Evolutionary conservation across 1,140 invertebrate genomes (phyloP).

Genomic region (Drosophila pectinifera): DNA sequence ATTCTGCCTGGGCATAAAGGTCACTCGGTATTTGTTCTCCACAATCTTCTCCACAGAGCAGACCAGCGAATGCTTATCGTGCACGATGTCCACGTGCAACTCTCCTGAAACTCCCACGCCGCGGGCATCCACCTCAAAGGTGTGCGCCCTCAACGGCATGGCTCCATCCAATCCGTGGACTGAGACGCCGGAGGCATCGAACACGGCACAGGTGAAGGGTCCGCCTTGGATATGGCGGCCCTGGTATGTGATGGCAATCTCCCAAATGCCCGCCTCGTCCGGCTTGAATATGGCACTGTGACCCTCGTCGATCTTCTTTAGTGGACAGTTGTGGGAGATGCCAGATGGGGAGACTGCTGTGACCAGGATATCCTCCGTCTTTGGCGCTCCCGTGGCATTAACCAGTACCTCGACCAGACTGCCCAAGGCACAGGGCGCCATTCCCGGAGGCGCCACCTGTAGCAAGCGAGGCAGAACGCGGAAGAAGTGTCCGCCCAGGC

Average conservation of each 20-base stretch:
- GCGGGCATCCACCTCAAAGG: constrained; percentile 93
- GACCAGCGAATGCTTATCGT: constrained; percentile 93
- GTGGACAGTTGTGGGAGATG: constrained; percentile 90
- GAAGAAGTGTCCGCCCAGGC: constrained; percentile 90
- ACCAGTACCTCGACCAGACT: constrained; percentile 98
- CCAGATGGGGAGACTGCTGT: constrained; percentile 95
- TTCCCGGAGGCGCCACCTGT: constrained; percentile 94
- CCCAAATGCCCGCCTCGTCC: constrained; percentile 98
- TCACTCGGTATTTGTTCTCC: constrained; percentile 92
- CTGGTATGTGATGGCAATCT: constrained; percentile 97
- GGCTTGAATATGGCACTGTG: constrained; percentile 98
- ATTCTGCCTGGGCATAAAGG: constrained; percentile 94
- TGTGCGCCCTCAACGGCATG: constrained; percentile 90
- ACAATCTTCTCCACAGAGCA: constrained; percentile 93
- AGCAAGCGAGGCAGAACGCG: constrained; percentile 93
- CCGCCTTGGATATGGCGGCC: constrained; percentile 98
- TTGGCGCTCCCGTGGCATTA: constrained; percentile 93
- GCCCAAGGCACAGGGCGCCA: constrained; percentile 97
- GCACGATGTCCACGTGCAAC: constrained; percentile 94
- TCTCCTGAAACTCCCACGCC: constrained; percentile 95
- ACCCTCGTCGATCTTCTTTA: constrained; percentile 91
- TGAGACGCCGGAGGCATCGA: constrained; percentile 95
- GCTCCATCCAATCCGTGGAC: constrained; percentile 91
- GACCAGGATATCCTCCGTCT: constrained; percentile 93
- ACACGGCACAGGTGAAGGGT: constrained; percentile 98